Evolutionary conservation across 2,797 vertebrate species (phyloP).

Genomic region (Mormyrus proboscirostris): DNA sequence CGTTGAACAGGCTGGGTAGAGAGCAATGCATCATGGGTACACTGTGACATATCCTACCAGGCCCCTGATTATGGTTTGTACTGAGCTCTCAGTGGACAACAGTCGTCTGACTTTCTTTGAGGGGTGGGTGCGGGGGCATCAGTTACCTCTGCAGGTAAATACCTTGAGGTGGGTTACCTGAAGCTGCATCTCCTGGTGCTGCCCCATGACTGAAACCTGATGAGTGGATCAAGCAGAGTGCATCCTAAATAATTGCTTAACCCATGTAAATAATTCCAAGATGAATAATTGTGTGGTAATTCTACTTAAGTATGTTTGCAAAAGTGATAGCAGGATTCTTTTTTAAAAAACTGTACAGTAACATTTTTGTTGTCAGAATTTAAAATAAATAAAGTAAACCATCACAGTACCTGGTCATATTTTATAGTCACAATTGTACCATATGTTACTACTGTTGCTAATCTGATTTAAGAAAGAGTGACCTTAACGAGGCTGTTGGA

Average conservation of each 20-base stretch:
- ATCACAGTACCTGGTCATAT: not conserved
- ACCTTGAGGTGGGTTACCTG: not conserved
- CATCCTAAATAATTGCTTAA: not conserved
- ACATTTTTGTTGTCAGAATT: not conserved
- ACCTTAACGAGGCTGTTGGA: not conserved
- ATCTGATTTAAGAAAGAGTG: not conserved
- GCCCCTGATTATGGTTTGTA: not conserved
- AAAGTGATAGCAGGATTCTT: not conserved
- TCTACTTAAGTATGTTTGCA: not conserved
- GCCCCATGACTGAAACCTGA: not conserved
- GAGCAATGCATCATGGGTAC: not conserved
- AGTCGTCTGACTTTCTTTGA: not conserved
- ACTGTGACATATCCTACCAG: not conserved
- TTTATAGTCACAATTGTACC: not conserved
- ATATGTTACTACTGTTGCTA: not conserved
- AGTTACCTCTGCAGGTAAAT: not conserved
- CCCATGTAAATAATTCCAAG: conserved; percentile 6
- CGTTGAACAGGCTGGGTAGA: conserved; percentile 78
- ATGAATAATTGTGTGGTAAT: not conserved
- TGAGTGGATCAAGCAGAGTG: not conserved
- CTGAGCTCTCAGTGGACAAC: not conserved
- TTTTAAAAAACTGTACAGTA: not conserved
- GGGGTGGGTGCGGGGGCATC: not conserved
- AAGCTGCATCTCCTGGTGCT: not conserved
- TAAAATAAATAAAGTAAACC: not conserved